Percentiles rank a stretch among this genome's conserved stretches.
Conservation (phyloP, 1,140 invertebrate genomes). For the Cotesia glomerata region DNA sequence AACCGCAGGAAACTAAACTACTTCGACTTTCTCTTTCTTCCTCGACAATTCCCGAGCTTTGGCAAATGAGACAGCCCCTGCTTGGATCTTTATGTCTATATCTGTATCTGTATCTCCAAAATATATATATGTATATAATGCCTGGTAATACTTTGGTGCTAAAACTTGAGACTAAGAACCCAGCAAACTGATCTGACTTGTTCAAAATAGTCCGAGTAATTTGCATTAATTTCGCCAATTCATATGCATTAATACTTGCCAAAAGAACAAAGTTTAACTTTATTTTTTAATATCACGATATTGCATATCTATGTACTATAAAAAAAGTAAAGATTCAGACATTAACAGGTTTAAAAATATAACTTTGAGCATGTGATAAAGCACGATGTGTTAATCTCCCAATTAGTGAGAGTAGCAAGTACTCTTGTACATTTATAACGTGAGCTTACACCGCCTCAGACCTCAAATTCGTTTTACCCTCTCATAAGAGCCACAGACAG, state of each 20-base stretch:
- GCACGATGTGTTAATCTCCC: conserved; percentile 27
- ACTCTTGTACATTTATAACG: neutral
- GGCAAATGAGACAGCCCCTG: conserved; percentile 52
- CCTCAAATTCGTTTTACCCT: neutral
- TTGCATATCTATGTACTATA: too few relatives aligned
- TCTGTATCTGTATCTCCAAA: too few relatives aligned
- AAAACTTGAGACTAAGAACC: conserved; percentile 37
- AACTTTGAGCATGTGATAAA: neutral
- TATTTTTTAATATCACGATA: neutral
- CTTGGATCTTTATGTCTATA: too few relatives aligned
- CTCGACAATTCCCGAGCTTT: neutral
- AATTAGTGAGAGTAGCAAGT: conserved; percentile 27
- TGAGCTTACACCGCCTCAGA: neutral
- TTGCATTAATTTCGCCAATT: conserved; percentile 13
- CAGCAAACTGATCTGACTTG: conserved; percentile 3
- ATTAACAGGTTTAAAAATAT: neutral
- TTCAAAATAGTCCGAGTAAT: neutral
- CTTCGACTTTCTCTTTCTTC: conserved; percentile 19
- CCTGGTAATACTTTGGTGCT: conserved; percentile 49
- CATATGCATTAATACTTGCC: conserved; percentile 4
- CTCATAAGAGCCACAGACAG: conserved; percentile 7
- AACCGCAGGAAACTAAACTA: conserved; percentile 8
- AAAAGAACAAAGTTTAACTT: neutral
- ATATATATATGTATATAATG: conserved; percentile 58
- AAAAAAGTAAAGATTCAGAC: too few relatives aligned